Evolutionary conservation across 2,113 vertebrate species (phyloP).

Genomic region (human): GRCh38 chr4:131232501-131233000

Average conservation of each 20-base stretch:
- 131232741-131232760: background rate
- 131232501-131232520: slow-evolving; percentile 49
- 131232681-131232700: background rate
- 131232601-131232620: background rate
- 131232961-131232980: background rate
- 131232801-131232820: background rate
- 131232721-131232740: background rate
- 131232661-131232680: background rate
- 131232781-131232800: background rate
- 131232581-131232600: slow-evolving; percentile 22
- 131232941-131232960: background rate
- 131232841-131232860: background rate
- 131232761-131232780: background rate
- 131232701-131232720: background rate
- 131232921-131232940: background rate
- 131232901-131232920: background rate
- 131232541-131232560: slow-evolving; percentile 49
- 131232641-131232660: background rate
- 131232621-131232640: background rate
- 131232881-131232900: background rate
- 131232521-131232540: slow-evolving; percentile 18
- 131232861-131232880: background rate
- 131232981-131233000: background rate
- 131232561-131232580: background rate
- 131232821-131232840: background rate